Conservation (phyloP, 2,113 vertebrate genomes). For the Pavo muticus region DNA sequence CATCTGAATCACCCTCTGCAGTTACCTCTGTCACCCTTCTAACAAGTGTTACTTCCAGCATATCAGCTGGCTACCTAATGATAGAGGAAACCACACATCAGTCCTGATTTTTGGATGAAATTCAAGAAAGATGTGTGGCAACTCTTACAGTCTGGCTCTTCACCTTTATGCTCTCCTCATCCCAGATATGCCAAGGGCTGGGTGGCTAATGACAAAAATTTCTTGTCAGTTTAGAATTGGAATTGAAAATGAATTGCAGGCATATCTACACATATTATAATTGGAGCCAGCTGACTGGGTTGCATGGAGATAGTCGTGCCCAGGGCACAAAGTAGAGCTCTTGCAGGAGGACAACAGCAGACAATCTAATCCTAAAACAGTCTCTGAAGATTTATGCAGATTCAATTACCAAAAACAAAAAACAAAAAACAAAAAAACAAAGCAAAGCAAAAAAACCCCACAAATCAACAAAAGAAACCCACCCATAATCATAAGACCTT, state of each 20-base stretch:
- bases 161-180: not conserved
- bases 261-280: not conserved
- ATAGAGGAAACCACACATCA: not conserved
- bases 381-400: not conserved
- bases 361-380: not conserved
- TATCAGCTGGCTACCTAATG: not conserved
- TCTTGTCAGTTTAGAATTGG: not conserved
- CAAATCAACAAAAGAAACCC: too few relatives aligned
- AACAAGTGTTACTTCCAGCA: not conserved
- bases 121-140: not conserved
- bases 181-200: not conserved
- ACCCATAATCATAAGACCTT: not conserved
- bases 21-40: not conserved
- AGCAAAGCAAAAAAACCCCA: too few relatives aligned
- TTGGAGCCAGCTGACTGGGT: not conserved
- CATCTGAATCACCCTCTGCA: not conserved
- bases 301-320: not conserved
- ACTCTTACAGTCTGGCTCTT: not conserved
- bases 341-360: not conserved
- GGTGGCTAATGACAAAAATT: not conserved
- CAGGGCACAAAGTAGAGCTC: not conserved
- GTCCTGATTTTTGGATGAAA: not conserved
- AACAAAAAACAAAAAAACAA: not conserved
- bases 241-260: rapidly evolving
- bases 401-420: rapidly evolving